phyloP scores from a whole-genome alignment of 2,113 vertebrate genomes.

The Nothoprocta perdicaria region DNA sequence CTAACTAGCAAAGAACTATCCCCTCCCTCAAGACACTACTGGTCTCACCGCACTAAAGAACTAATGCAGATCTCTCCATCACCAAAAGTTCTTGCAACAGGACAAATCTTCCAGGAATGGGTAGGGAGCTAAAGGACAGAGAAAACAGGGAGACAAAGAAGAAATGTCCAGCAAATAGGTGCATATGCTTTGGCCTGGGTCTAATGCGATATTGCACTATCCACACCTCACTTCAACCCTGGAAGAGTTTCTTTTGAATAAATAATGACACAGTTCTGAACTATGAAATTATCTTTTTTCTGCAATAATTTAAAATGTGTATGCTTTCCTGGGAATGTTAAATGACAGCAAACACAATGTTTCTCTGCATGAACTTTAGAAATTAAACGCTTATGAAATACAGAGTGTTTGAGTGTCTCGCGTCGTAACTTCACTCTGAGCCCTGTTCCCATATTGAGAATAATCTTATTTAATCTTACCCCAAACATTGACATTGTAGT shows the following conservation, averaged over 20 bases:
- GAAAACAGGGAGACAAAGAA: neutral
- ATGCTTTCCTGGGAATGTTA: neutral
- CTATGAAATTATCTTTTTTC: too few relatives aligned
- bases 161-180: neutral
- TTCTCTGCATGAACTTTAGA: neutral
- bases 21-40: neutral
- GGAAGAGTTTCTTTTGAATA: neutral
- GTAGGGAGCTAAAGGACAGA: neutral
- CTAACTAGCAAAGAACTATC: neutral
- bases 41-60: neutral
- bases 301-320: neutral
- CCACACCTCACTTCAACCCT: neutral
- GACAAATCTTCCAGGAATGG: neutral
- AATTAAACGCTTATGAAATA: neutral
- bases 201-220: neutral
- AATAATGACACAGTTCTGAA: neutral
- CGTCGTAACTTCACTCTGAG: neutral
- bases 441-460: rapidly evolving
- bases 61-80: neutral
- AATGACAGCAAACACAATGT: neutral
- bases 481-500: slow-evolving; percentile 96
- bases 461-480: slow-evolving; percentile 79
- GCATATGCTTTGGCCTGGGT: neutral
- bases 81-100: neutral
- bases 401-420: neutral